These are phyloP conservation scores for Nomada fabriciana DNA, from an alignment of 2,888 invertebrate species.

Conservation along the genomic window DNA sequence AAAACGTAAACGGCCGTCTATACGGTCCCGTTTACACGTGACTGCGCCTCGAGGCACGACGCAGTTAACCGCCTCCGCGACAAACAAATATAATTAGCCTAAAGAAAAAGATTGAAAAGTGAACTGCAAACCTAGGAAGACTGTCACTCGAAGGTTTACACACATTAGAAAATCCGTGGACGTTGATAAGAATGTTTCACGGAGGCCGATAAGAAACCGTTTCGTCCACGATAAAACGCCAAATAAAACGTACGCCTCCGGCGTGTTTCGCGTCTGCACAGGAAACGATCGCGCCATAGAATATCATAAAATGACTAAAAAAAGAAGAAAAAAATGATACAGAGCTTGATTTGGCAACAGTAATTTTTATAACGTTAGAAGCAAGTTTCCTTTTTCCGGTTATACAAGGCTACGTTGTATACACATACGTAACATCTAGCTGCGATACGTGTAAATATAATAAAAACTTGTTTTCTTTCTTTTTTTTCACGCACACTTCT, in stretches of 20 bases:
- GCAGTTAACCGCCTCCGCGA: neutral
- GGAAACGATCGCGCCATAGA: neutral
- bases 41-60: neutral
- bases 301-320: neutral
- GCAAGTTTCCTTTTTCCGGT: too few species aligned
- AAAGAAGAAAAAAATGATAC: too few species aligned
- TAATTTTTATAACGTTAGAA: too few species aligned
- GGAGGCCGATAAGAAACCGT: constrained; percentile 1
- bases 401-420: too few species aligned
- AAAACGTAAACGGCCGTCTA: too few species aligned
- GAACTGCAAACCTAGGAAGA: neutral
- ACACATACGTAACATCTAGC: too few species aligned
- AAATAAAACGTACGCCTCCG: neutral
- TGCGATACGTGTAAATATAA: too few species aligned
- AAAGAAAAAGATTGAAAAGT: neutral
- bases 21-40: too few species aligned
- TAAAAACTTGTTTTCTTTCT: too few species aligned
- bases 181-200: neutral
- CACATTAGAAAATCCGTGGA: neutral
- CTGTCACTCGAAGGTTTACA: neutral
- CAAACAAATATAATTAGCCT: neutral
- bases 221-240: neutral
- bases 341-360: too few species aligned
- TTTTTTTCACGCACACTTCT: too few species aligned
- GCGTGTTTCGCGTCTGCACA: neutral